Base-by-base conservation (phyloP, 2,888 invertebrate species). In the Eupithecia insigniata region DNA sequence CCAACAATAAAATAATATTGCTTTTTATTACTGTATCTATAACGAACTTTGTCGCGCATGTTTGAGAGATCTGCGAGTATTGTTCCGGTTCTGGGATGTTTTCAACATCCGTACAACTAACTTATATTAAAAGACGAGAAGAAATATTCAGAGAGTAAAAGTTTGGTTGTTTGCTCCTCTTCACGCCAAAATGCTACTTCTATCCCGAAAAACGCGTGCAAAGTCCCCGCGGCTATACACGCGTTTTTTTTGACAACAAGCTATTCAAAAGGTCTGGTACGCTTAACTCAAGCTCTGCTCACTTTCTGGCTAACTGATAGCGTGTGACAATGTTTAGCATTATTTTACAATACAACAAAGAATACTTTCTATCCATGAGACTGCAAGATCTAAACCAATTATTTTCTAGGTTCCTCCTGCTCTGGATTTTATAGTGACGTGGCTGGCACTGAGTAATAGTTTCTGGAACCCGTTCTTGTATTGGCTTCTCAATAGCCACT, bases 381-480 rank as follows among this genome's bases (percentile, higher is more conserved):
- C 43, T 6, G 61, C 69, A 68, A 73, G 58, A 66, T 68, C 70
- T 65, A 70, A 68, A 66, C 68, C 68, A 70, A 70, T 73, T 70
- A 70, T 73, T 34, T 73, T 67, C 39, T 89, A 97, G 95, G 96
- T 97, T 74, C 97, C 98, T 2, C 96, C 97, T 46, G 96, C 96
- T 76, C 92, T 98, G 82, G 98, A 98, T 88, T 98, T 98, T 89
- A 93, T 97, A 72, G 97, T 97, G 74, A 98, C 98, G 67, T 98
- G 98, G 98, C 92, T 97, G 81, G 97, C 98, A 5, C 92, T 98
- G 70, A 97, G 97, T 88, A 97, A 98, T 93, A 97, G 97, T 88
- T 97, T 98, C 87, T 98, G 98, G 98, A 98, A 98, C 90, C 98
- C 98, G 1, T 97, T 98, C 86, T 95, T 98, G 73, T 98, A 97